These are phyloP conservation scores for Symphodus melops DNA, from an alignment of 2,113 vertebrate species.

Conservation along the genomic window DNA sequence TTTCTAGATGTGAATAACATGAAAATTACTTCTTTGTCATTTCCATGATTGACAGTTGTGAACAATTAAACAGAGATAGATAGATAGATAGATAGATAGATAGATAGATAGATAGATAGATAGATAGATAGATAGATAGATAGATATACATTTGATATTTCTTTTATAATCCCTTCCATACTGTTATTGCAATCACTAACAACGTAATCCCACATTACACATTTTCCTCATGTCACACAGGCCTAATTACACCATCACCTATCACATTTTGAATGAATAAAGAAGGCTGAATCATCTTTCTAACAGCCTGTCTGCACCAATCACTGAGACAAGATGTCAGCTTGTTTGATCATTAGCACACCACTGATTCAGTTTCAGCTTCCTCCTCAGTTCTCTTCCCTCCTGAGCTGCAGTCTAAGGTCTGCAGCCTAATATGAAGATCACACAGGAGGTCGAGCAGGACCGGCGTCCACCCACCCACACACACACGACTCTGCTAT, in stretches of 20 bases:
- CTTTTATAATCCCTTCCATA: background rate
- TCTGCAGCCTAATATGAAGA: constrained; percentile 31
- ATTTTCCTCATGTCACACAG: background rate
- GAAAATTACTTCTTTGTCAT: too few species aligned
- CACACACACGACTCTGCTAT: constrained; percentile 48
- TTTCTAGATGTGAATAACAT: too few species aligned
- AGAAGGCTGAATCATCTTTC: background rate
- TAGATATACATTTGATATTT: background rate
- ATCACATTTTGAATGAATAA: background rate
- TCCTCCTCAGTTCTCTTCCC: constrained; percentile 8
- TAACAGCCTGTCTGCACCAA: constrained; percentile 7
- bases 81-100: too few species aligned
- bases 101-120: too few species aligned
- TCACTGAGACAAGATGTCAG: constrained; percentile 6
- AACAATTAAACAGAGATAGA: too few species aligned
- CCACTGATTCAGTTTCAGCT: background rate
- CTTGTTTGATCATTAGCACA: constrained; percentile 26
- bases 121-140: too few species aligned
- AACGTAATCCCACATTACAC: background rate
- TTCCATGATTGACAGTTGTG: background rate
- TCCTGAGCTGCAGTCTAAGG: constrained; percentile 12
- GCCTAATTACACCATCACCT: background rate
- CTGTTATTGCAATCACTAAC: background rate
- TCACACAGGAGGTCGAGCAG: constrained; percentile 41
- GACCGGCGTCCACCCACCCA: constrained; percentile 58